Evolutionary conservation across 2,888 invertebrate genomes (phyloP), one percentile per base, ranked within the genome.

Genomic region (Polydrusus cervinus): DNA sequence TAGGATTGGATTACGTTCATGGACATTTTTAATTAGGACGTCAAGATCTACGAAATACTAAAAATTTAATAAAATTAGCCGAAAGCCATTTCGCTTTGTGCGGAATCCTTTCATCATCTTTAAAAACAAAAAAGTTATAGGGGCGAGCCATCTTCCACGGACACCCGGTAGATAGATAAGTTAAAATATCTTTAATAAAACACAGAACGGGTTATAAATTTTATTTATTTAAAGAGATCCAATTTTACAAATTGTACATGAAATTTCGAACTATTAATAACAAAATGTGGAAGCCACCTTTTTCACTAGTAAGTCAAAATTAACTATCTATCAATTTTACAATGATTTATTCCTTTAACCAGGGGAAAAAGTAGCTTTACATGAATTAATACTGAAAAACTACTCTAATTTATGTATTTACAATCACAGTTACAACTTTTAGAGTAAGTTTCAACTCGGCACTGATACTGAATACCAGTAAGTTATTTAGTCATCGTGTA

Each of bases 351-450:
- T 47, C 3, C 47, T 47, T 34, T 38, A 38, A 60, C 6, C 7
- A 18, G 45, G 8, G n/a, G 9, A 43, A 62, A 62, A 62, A 62
- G 25, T 38, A 62, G 20, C 30, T 62, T 20, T 64, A 45, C 13
- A 62, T 30, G 10, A 45, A 25, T 30, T 69, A 60, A 69, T 69
- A 69, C 60, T 60, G 61, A 49, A 61, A 38, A 49, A 49, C 34
- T 61, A 60, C 20, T 61, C 30, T 69, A 69, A 10, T n/a, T n/a
- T n/a, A n/a, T 69, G 49, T 61, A 69, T 60, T 14, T 69, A 69
- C 47, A 61, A 69, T 69, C 69, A 69, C 69, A 69, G 69, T 61
- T 61, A n/a, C 34, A 30, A 49, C 49, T 45, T 64, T 47, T 64
- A 34, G 30, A 47, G 14, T 34, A 47, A 64, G 14, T 49, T 45